Base-by-base conservation (phyloP, 2,888 invertebrate genomes). In the Scelioninae gen. 2 region DNA sequence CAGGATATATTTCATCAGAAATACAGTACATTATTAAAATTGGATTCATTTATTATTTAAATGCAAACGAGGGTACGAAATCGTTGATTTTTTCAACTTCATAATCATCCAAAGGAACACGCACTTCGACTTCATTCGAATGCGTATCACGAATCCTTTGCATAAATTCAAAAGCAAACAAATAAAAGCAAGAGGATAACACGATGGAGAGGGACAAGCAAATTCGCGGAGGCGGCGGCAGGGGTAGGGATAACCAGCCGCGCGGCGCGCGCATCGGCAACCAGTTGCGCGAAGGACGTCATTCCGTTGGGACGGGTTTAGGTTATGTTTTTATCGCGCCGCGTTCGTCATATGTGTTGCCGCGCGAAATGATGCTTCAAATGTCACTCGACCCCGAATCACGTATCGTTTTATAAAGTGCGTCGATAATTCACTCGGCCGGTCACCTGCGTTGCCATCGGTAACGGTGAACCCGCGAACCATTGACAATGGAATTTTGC, bases 251-350 rank as follows among this genome's bases (percentile, higher is more conserved):
- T 74, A 68, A 68, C 50, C 71, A 68, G 74, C 19, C 71, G 67
- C 67, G 52, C 63, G 64, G 71, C 74, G 71, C 71, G 71, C 74
- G 74, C 74, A 69, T 16, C 74, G 25, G 63, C 74, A 74, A 74
- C 74, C 71, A 74, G 74, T 74, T 74, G 74, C 74, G 63, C 68
- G 74, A 63, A 52, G 55, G 67, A 55, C 70, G 37, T 67, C 70
- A 46, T 22, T 46, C 67, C 65, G 61, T 31, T 33, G 28, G 55
- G 19, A 65, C 25, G 61, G 41, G n/a, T 37, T 41, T 41, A 48
- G 13, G 63, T 63, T 69, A 58, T 68, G 64, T 60, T 58, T 58
- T 48, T 35, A 10, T 46, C 43, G 69, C 25, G 31, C 2, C 28
- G 50, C 15, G 60, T 52, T 57, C 53, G 57, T 63, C 55, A 37